A percentile compares a stretch with the other conserved stretches of the same genome.
phyloP scores from a whole-genome alignment of 2,113 vertebrate species.

The Pundamilia nyererei region DNA sequence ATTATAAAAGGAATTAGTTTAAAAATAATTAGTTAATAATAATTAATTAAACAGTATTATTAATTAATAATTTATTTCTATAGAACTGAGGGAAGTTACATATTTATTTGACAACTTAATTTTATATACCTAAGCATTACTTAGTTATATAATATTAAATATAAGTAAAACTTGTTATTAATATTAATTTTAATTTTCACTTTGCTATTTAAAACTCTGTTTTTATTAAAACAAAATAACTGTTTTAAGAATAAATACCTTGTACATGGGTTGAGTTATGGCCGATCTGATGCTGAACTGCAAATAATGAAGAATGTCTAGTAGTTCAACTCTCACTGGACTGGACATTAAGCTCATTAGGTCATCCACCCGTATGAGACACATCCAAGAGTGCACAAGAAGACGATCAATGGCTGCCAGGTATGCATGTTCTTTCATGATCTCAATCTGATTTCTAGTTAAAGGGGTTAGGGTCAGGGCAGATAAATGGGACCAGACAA shows the following conservation, averaged over 20 bases:
- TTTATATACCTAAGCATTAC: accelerated
- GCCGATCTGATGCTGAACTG: not conserved
- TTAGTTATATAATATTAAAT: not conserved
- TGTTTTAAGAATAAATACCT: constrained; percentile 22
- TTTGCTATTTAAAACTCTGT: not conserved
- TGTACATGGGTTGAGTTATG: accelerated
- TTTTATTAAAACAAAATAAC: accelerated
- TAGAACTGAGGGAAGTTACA: not conserved
- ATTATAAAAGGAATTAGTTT: accelerated
- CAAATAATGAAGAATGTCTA: constrained; percentile 53
- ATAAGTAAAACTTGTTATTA: accelerated
- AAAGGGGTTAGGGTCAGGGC: not conserved
- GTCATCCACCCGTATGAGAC: constrained; percentile 40
- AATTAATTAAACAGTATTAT: not conserved
- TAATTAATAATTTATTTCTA: not conserved
- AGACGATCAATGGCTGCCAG: constrained; percentile 45
- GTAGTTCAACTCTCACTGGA: not conserved
- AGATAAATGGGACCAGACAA: not conserved
- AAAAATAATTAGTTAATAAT: accelerated
- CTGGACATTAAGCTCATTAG: constrained; percentile 35
- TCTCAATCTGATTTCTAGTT: not conserved
- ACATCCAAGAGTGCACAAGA: constrained; percentile 73
- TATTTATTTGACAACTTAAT: not conserved
- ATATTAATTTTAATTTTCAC: not conserved
- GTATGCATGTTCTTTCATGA: constrained; percentile 49